Conservation (phyloP, 2,113 vertebrate species). For the Nibea albiflora region DNA sequence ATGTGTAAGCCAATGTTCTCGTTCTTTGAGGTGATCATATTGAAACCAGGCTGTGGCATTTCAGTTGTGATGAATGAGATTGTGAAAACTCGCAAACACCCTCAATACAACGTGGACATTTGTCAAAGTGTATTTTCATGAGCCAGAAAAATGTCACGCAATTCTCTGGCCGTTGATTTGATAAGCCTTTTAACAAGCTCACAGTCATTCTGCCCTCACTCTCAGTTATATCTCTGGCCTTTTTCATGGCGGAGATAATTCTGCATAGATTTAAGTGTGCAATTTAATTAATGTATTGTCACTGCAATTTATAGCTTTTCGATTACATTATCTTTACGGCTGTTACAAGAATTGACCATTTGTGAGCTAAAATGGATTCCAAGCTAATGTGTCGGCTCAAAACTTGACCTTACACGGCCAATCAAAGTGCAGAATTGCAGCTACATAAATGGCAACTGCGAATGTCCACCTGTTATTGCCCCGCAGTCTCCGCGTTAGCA, state of each 20-base stretch:
- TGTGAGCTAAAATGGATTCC: constrained; percentile 75
- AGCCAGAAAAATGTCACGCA: constrained; percentile 48
- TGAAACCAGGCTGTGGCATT: constrained; percentile 33
- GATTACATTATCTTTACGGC: constrained; percentile 78
- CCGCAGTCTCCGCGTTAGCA: constrained; percentile 21
- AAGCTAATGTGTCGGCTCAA: constrained; percentile 69
- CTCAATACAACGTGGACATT: constrained; percentile 12
- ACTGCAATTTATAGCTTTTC: constrained; percentile 78
- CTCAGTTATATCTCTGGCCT: constrained; percentile 41
- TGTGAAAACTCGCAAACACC: constrained; percentile 36
- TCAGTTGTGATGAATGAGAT: constrained; percentile 29
- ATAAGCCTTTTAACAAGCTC: constrained; percentile 67
- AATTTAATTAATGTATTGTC: constrained; percentile 81
- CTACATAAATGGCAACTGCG: constrained; percentile 53
- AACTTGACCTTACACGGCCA: constrained; percentile 67
- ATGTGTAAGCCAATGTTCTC: constrained; percentile 43
- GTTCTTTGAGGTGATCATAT: constrained; percentile 54
- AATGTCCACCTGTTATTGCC: constrained; percentile 57
- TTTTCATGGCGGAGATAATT: constrained; percentile 62
- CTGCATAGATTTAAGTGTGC: constrained; percentile 71
- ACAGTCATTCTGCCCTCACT: constrained; percentile 44
- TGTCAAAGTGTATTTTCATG: constrained; percentile 52
- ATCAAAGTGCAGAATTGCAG: constrained; percentile 62
- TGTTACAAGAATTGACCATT: constrained; percentile 77
- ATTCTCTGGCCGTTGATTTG: constrained; percentile 56